Conservation (phyloP, 2,888 invertebrate genomes). For the Patella caerulea region DNA sequence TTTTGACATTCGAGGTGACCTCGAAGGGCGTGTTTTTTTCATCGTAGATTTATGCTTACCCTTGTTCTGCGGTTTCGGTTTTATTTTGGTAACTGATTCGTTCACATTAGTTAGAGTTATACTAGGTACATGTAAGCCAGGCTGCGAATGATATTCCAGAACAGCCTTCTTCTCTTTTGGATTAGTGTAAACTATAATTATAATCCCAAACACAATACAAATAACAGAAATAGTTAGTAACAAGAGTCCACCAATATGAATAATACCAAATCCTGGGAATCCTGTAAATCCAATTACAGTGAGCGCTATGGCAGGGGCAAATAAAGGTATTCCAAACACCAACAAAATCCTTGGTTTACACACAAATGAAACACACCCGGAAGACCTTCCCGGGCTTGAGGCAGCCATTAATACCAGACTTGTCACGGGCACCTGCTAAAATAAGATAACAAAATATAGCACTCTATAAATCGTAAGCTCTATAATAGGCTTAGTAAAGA, state of each 20-base stretch:
- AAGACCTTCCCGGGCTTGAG: not conserved
- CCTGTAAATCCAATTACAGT: conserved; percentile 15
- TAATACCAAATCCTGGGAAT: conserved; percentile 10
- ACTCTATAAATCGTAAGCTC: too few relatives aligned
- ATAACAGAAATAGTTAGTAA: conserved; percentile 13
- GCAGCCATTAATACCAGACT: not conserved
- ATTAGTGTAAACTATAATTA: not conserved
- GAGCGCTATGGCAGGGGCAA: conserved; percentile 15
- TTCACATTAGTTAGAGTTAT: not conserved
- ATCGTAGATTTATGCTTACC: not conserved
- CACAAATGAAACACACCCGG: not conserved
- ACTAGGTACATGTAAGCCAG: not conserved
- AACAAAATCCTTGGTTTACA: conserved; percentile 15
- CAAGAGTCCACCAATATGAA: conserved; percentile 21
- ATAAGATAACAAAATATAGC: too few relatives aligned
- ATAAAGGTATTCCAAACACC: conserved; percentile 18
- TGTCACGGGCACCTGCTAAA: too few relatives aligned
- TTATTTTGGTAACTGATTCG: not conserved
- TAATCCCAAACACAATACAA: conserved; percentile 14
- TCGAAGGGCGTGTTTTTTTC: not conserved
- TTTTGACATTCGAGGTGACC: not conserved
- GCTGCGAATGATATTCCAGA: not conserved
- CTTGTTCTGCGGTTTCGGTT: not conserved
- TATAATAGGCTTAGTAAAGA: too few relatives aligned
- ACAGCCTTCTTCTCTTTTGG: not conserved